Evolutionary conservation across 1,140 invertebrate species (phyloP).

Genomic region (Drosophila sp.): DNA sequence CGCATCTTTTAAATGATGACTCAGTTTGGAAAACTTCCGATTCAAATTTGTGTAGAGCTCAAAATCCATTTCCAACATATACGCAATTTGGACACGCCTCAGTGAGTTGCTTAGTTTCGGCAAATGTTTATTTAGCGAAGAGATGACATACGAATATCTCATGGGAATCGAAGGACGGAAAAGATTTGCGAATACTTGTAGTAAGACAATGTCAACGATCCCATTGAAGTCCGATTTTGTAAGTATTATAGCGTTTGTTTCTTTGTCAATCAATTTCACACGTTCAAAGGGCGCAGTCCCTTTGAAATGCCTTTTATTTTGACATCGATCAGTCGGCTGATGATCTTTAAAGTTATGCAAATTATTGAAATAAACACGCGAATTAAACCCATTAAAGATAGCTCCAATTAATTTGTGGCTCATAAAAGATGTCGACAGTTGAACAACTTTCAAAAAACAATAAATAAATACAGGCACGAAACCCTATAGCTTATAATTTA

Average conservation of each 20-base stretch:
- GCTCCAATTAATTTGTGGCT: constrained; percentile 21
- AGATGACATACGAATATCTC: neutral
- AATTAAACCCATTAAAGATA: constrained; percentile 21
- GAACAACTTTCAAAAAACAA: constrained; percentile 36
- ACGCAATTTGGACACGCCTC: constrained; percentile 35
- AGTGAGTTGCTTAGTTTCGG: constrained; percentile 48
- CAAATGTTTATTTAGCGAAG: neutral
- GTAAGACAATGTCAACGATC: neutral
- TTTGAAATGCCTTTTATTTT: neutral
- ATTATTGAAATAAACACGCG: constrained; percentile 15
- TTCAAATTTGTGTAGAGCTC: constrained; percentile 16
- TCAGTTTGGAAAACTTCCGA: constrained; percentile 27
- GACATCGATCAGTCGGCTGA: neutral
- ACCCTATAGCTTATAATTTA: constrained; percentile 20
- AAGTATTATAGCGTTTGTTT: neutral
- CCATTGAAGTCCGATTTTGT: neutral
- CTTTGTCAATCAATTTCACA: constrained; percentile 1
- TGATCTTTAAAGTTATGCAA: constrained; percentile 20
- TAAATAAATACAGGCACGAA: neutral
- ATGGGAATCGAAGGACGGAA: constrained; percentile 11
- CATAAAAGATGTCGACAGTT: constrained; percentile 16
- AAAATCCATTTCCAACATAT: constrained; percentile 25
- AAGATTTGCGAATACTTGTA: constrained; percentile 25
- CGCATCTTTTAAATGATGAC: constrained; percentile 15
- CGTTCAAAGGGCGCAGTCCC: constrained; percentile 7